Conservation (phyloP, 2,888 invertebrate species). For the Melanotus villosus region DNA sequence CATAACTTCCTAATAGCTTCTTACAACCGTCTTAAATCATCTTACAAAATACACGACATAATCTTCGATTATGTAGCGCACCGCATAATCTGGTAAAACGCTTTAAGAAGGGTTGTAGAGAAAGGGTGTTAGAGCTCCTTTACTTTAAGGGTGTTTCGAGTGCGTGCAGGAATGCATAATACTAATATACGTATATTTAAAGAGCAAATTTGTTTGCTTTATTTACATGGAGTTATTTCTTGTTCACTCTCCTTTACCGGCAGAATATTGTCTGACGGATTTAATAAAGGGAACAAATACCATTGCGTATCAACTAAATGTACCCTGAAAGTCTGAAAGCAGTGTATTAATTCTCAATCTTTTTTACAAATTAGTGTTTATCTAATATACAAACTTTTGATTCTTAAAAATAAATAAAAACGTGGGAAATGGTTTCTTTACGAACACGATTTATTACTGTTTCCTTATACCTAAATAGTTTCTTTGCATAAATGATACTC, state of each 20-base stretch:
- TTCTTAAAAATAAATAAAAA: too few species aligned
- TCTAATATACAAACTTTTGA: too few species aligned
- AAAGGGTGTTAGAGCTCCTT: constrained; percentile 36
- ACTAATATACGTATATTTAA: constrained; percentile 5
- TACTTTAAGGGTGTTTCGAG: constrained; percentile 30
- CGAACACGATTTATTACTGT: too few species aligned
- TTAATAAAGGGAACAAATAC: background rate
- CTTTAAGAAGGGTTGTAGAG: constrained; percentile 48
- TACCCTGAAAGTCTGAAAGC: too few species aligned
- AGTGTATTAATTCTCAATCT: too few species aligned
- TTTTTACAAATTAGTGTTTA: too few species aligned
- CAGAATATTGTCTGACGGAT: too few species aligned
- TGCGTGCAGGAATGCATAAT: constrained; percentile 39
- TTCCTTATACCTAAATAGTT: too few species aligned
- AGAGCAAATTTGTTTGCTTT: constrained; percentile 1
- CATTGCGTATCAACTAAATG: too few species aligned
- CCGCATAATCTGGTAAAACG: constrained; percentile 48
- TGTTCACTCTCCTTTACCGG: constrained; percentile 12
- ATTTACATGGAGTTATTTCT: constrained; percentile 10
- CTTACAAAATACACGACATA: constrained; percentile 50
- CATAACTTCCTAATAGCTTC: constrained; percentile 41
- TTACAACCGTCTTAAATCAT: constrained; percentile 47
- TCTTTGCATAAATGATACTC: too few species aligned
- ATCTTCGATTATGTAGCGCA: constrained; percentile 51
- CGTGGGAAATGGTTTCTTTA: too few species aligned